Percentiles rank a stretch among this genome's conserved stretches.
Evolutionary conservation across 2,113 vertebrate genomes (phyloP).

Genomic region (Plestiodon gilberti): DNA sequence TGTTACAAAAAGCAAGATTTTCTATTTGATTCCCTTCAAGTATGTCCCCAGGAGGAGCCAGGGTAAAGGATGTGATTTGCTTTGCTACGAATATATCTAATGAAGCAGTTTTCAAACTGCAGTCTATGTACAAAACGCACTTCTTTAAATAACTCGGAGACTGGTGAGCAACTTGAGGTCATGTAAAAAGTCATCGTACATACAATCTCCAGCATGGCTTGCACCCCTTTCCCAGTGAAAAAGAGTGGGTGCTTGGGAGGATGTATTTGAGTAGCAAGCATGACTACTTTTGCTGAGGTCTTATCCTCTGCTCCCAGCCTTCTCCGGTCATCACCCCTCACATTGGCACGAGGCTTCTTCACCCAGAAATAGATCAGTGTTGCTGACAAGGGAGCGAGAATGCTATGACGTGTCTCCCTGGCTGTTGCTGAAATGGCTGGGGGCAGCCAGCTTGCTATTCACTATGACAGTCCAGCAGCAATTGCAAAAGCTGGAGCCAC

Average conservation of each 20-base stretch:
- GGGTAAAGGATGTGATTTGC: neutral
- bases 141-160: neutral
- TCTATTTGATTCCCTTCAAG: neutral
- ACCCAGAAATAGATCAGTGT: conserved; percentile 60
- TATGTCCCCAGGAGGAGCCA: neutral
- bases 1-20: neutral
- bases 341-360: neutral
- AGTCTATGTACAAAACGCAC: neutral
- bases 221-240: neutral
- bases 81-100: neutral
- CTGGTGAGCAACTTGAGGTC: neutral
- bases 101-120: neutral
- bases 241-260: too few relatives aligned
- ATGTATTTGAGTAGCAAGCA: neutral
- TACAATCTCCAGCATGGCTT: neutral
- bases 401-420: conserved; percentile 1
- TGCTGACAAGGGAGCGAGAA: conserved; percentile 36
- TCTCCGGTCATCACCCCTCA: neutral
- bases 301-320: neutral
- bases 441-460: conserved; percentile 5
- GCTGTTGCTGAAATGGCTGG: neutral
- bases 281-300: neutral
- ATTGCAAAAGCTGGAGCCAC: neutral
- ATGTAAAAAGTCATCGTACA: neutral
- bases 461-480: neutral